Percentiles rank a stretch among this genome's conserved stretches.
These are phyloP conservation scores for Patagioenas fasciata DNA, from an alignment of 2,113 vertebrate species.

Conservation along the genomic window DNA sequence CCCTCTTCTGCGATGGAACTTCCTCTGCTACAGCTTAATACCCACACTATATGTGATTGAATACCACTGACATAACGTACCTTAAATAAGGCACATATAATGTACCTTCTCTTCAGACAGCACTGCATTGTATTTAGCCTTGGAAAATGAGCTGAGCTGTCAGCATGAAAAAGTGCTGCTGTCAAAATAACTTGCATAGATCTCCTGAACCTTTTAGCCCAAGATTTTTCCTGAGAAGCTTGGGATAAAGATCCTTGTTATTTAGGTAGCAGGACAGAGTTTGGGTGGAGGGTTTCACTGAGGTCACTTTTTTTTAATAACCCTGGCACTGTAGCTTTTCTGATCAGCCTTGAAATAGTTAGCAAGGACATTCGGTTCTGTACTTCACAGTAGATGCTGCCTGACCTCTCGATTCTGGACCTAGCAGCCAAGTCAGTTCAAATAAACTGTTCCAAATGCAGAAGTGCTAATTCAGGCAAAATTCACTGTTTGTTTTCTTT, in stretches of 20 bases:
- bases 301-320: neutral
- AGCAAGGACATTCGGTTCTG: neutral
- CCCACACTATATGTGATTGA: accelerated
- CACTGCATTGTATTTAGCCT: neutral
- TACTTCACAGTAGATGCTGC: neutral
- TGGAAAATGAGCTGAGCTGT: neutral
- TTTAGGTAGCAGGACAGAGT: neutral
- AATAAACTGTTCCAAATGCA: neutral
- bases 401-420: neutral
- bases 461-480: neutral
- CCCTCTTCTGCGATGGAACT: neutral
- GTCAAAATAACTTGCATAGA: neutral
- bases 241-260: neutral
- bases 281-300: neutral
- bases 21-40: neutral
- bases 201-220: neutral
- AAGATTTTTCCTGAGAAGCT: neutral
- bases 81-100: neutral
- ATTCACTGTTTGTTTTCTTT: neutral
- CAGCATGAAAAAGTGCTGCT: neutral
- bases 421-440: neutral
- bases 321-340: neutral
- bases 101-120: neutral
- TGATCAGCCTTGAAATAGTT: neutral
- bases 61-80: neutral